Percentiles rank a stretch among this genome's conserved stretches.
Conservation (phyloP, 2,888 invertebrate genomes). For the Ditula angustiorana region DNA sequence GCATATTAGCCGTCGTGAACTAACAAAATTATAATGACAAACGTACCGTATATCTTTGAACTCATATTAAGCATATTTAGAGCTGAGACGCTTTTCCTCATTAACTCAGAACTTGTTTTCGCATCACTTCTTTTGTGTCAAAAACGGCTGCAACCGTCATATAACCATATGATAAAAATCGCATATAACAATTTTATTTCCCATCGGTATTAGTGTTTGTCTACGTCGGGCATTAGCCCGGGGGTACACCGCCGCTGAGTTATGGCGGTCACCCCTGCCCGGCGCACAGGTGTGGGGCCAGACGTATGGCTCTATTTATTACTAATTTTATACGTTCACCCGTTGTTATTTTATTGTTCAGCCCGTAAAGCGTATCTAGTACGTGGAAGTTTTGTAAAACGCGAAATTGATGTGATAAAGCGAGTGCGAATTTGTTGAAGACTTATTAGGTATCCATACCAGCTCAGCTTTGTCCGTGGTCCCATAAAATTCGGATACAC, state of each 20-base stretch:
- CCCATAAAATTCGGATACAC: background rate
- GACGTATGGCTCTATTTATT: conserved; percentile 76
- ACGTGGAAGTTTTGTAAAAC: conserved; percentile 32
- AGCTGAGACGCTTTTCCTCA: too few species aligned
- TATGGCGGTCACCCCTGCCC: conserved; percentile 74
- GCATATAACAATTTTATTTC: conserved; percentile 63
- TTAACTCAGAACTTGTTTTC: background rate
- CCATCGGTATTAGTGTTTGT: conserved; percentile 65
- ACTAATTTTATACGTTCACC: conserved; percentile 74
- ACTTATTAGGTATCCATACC: background rate
- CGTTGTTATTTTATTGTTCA: conserved; percentile 58
- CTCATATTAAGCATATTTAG: too few species aligned
- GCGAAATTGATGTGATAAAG: conserved; percentile 6
- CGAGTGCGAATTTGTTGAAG: background rate
- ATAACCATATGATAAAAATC: conserved; percentile 8
- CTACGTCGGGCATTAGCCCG: conserved; percentile 65
- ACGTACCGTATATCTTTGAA: background rate
- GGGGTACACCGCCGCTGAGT: conserved; percentile 78
- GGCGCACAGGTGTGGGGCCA: conserved; percentile 70
- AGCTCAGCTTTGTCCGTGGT: background rate
- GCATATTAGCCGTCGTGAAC: too few species aligned
- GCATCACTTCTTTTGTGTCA: background rate
- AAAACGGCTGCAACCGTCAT: background rate
- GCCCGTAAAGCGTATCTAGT: conserved; percentile 18
- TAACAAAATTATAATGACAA: too few species aligned